phyloP scores from a whole-genome alignment of 2,113 vertebrate genomes.

The Heterotis niloticus region DNA sequence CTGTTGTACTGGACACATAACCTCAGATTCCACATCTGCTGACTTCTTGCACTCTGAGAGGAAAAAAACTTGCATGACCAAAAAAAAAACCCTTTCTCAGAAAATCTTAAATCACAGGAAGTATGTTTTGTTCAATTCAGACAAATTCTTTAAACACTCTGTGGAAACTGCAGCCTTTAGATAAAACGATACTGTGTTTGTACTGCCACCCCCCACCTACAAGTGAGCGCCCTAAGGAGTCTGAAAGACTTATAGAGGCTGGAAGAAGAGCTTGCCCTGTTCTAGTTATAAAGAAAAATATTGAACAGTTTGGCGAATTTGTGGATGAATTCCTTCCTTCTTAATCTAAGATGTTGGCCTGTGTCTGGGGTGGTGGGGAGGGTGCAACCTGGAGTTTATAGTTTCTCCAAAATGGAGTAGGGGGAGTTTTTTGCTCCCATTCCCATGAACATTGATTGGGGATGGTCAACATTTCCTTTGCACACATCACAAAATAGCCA shows the following conservation, averaged over 20 bases:
- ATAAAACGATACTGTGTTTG: background rate
- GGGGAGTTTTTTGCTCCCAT: slow-evolving; percentile 16
- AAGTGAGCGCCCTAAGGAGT: background rate
- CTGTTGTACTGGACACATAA: background rate
- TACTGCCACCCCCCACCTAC: background rate
- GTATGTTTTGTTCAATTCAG: background rate
- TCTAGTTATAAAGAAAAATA: slow-evolving; percentile 33
- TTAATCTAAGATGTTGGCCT: background rate
- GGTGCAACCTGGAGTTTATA: background rate
- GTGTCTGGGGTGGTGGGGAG: background rate
- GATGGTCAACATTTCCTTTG: background rate
- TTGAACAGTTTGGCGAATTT: slow-evolving; percentile 20
- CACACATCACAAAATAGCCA: background rate
- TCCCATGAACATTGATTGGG: background rate
- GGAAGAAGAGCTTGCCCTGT: slow-evolving; percentile 29
- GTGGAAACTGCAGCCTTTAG: background rate
- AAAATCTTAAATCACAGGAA: background rate
- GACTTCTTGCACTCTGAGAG: slow-evolving; percentile 5
- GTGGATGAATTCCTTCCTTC: slow-evolving; percentile 24
- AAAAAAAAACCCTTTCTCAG: background rate
- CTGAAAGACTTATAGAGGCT: background rate
- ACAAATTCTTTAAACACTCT: background rate
- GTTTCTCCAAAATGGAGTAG: background rate
- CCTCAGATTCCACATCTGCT: slow-evolving; percentile 15
- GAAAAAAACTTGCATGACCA: background rate